Percentiles rank a stretch among this genome's conserved stretches.
Evolutionary conservation across 2,113 vertebrate species (phyloP).

Genomic region (Bagarius yarrelli): DNA sequence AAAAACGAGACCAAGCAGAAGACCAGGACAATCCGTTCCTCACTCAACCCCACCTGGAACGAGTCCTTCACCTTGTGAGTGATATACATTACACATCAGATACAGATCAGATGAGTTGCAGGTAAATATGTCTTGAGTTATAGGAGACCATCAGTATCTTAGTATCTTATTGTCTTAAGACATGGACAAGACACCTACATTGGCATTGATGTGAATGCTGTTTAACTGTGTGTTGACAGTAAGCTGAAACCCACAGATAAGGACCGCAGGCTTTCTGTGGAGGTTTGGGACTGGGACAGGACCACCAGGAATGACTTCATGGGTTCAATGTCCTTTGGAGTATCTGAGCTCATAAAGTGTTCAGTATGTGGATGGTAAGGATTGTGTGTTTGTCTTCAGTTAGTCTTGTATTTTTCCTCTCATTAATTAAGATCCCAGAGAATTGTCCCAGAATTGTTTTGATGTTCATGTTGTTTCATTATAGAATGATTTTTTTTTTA

Average conservation of each 20-base stretch:
- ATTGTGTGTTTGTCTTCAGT: constrained; percentile 3
- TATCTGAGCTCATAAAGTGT: constrained; percentile 94
- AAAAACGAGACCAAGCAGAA: constrained; percentile 97
- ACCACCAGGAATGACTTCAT: constrained; percentile 98
- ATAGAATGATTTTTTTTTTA: background rate
- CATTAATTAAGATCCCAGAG: too few species aligned
- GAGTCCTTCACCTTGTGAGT: constrained; percentile 93
- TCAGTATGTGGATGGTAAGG: constrained; percentile 86
- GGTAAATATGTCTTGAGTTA: too few species aligned
- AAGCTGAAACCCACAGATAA: constrained; percentile 91
- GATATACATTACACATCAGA: background rate
- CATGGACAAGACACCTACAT: background rate
- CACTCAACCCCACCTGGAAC: constrained; percentile 91
- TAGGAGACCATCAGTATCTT: background rate
- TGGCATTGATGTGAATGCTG: background rate
- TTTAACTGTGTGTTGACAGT: constrained; percentile 64
- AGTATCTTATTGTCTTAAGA: background rate
- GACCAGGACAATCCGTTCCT: constrained; percentile 94
- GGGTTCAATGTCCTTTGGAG: constrained; percentile 94
- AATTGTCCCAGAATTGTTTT: too few species aligned
- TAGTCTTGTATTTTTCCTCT: background rate
- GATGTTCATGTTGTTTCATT: background rate
- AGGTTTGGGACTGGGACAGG: constrained; percentile 98
- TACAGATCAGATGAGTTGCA: too few species aligned
- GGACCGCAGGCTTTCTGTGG: constrained; percentile 88